Evolutionary conservation across 2,888 invertebrate genomes (phyloP), one percentile per base, ranked within the genome.

Genomic region (Stenodera caucasica): DNA sequence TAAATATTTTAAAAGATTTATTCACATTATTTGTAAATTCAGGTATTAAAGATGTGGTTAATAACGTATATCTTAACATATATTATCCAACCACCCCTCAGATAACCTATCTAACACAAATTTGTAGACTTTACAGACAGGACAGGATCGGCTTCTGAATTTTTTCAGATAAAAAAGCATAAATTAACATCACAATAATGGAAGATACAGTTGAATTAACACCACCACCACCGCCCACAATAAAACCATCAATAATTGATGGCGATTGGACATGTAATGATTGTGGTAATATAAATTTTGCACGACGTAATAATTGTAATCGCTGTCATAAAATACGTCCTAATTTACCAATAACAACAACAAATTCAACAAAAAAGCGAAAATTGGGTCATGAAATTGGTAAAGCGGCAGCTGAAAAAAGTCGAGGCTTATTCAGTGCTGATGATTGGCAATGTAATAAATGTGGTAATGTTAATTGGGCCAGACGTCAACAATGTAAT

Each of bases 401-500:
- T 3, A 98, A 98, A 83, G 93, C 91, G 21, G 95, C 97, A 33
- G 99, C 99, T 0, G 99, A 99, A 80, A 98, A 98, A 82, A 96
- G 96, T 74, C 89, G 95, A 71, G 97, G 97, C n/a, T 84, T 97
- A 62, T 90, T 88, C 80, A 95, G 96, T 81, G 98, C 99, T 35
- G 98, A 99, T 80, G 99, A 99, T 81, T 99, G 99, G 99, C 96
- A 97, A 78, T 99, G 99, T 81, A 95, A 94, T 81, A 98, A 98
- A 84, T 99, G 99, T 83, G 98, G 98, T n/a, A 99, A 99, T 81
- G 98, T 99, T 11, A 99, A 99, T 81, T 97, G 97, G 99, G 98
- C 98, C 23, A 85, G 97, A 66, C 85, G 99, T 57, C 91, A 90
- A 75, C 94, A 93, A 57, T 99, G 99, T 82, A 99, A 99, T 81